phyloP scores from a whole-genome alignment of 2,113 vertebrate genomes.

The Orientallactaga bullata region DNA sequence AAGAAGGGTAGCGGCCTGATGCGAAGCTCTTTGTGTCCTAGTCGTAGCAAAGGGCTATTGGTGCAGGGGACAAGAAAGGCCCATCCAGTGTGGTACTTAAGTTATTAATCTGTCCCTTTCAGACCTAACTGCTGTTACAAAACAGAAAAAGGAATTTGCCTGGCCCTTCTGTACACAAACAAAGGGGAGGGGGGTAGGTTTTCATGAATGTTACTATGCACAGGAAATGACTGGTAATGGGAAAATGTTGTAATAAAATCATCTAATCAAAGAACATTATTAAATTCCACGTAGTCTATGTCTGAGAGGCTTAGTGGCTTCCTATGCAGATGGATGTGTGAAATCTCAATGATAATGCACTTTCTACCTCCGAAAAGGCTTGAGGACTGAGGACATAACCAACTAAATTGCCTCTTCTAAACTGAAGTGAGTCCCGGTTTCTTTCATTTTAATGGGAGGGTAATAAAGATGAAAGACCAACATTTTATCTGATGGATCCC shows the following conservation, averaged over 20 bases:
- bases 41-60: conserved; percentile 87
- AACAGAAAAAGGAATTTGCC: conserved; percentile 72
- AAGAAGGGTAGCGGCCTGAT: conserved; percentile 87
- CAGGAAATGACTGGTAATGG: conserved; percentile 86
- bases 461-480: conserved; percentile 92
- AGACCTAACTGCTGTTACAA: conserved; percentile 80
- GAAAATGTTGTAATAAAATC: conserved; percentile 84
- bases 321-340: conserved; percentile 87
- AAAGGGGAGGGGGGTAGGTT: conserved; percentile 64
- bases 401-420: conserved; percentile 88
- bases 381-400: conserved; percentile 86
- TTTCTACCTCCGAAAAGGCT: conserved; percentile 86
- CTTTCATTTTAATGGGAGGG: conserved; percentile 91
- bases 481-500: conserved; percentile 90
- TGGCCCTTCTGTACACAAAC: conserved; percentile 64
- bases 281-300: conserved; percentile 82
- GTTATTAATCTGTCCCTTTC: conserved; percentile 86
- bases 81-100: conserved; percentile 75
- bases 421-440: conserved; percentile 88
- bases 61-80: conserved; percentile 80
- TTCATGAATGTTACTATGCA: conserved; percentile 82
- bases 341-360: conserved; percentile 84
- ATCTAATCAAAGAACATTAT: conserved; percentile 86
- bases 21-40: conserved; percentile 89
- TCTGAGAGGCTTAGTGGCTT: conserved; percentile 85